Base-by-base conservation (phyloP, 2,113 vertebrate species). In the Catharus fuscescens region DNA sequence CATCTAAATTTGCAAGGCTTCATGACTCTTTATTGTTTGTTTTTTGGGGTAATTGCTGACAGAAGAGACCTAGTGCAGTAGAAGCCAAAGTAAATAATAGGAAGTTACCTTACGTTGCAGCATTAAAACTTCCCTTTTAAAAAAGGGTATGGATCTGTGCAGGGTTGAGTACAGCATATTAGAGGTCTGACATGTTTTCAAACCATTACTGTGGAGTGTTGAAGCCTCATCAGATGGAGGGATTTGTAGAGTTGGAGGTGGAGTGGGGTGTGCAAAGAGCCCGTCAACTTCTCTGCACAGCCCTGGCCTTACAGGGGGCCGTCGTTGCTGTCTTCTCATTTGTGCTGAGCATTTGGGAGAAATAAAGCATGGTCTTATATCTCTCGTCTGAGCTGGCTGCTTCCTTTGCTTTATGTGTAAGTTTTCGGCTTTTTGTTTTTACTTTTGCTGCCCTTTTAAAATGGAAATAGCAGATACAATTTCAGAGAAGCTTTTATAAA, bases 181-280 rank as follows among this genome's bases (percentile, higher is more conserved):
- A 80, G 28, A 73, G 21, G 29, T 50, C 48, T 88, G 79, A 77
- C 17, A 9, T 34, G 52, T 92, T 83, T 88, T 90, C 53, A 86
- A 34, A n/a, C 60, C 59, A 61, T 7, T 65, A 6, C 32, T 64
- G 9, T 47, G 71, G 54, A 17, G 64, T 50, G 72, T 83, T 69
- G 72, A 91, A 94, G 54, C 50, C 50, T 94, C 31, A 5, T 31
- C 38, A 42, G 77, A 80, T 80, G 1, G 12, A 86, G 77, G 84
- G 62, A 65, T 92, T 89, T 94, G 77, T 60, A 65, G 54, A 61
- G n/a, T 18, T 4, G 20, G 32, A 76, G 62, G 16, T 83, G 44
- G 59, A 89, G 67, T 80, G 64, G 72, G 36, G 26, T 80, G 81
- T 88, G 65, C 83, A 76, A 91, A 86, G 77, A 77, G 54, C 84